Evolutionary conservation across 92 coral and sea anemone species (phyloP).

Genomic region (Meandrina meandrites): DNA sequence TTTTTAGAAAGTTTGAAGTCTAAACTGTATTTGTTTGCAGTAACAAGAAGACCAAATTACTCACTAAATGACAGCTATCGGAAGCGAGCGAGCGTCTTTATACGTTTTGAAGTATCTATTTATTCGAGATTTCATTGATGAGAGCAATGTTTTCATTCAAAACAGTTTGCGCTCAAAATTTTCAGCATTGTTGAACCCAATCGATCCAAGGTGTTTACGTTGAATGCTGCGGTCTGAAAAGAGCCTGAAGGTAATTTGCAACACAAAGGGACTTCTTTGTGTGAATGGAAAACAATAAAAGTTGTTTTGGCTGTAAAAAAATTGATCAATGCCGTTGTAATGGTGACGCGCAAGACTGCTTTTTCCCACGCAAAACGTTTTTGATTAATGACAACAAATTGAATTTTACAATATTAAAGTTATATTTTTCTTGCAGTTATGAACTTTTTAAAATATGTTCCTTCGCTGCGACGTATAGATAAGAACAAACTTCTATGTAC

Average conservation of each 20-base stretch:
- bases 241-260: slow-evolving; percentile 29
- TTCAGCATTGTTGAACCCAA: background rate
- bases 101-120: slow-evolving; percentile 31
- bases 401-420: background rate
- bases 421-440: background rate
- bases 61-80: slow-evolving; percentile 11
- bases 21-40: slow-evolving; percentile 1
- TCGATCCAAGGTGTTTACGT: slow-evolving; percentile 7
- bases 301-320: slow-evolving; percentile 34
- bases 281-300: background rate
- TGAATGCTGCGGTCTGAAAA: slow-evolving; percentile 12
- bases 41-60: slow-evolving; percentile 14
- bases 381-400: background rate
- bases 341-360: slow-evolving; percentile 23
- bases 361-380: slow-evolving; percentile 40
- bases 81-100: slow-evolving; percentile 5
- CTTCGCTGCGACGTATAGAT: background rate
- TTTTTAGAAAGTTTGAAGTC: background rate
- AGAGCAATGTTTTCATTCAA: slow-evolving; percentile 21
- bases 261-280: slow-evolving; percentile 29
- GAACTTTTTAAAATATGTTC: background rate
- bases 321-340: slow-evolving; percentile 15
- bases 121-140: background rate
- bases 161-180: slow-evolving; percentile 1
- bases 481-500: slow-evolving; percentile 3